A percentile compares a stretch with the other conserved stretches of the same genome.
Conservation (phyloP, 2,113 vertebrate species). For the Manacus vitellinus region DNA sequence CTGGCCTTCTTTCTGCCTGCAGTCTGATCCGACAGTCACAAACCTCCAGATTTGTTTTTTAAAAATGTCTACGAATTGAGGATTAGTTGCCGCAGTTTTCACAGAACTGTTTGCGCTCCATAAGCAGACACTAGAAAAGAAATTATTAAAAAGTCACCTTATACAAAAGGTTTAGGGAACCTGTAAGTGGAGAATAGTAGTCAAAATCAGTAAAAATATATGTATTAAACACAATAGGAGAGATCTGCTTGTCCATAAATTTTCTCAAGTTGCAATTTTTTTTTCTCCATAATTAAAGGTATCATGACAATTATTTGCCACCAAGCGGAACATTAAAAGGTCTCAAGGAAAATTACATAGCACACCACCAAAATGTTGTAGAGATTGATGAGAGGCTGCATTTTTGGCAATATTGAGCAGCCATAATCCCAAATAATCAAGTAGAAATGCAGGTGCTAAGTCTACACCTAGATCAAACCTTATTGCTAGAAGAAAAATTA, state of each 20-base stretch:
- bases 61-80: background rate
- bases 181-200: background rate
- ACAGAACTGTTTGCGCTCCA: background rate
- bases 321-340: background rate
- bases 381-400: background rate
- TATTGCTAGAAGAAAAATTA: background rate
- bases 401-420: background rate
- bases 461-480: background rate
- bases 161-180: background rate
- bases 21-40: background rate
- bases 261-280: background rate
- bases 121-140: background rate
- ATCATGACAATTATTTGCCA: background rate
- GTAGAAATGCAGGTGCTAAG: background rate
- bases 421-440: background rate
- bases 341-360: background rate
- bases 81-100: background rate
- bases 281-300: background rate
- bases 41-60: background rate
- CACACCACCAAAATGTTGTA: background rate
- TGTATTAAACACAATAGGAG: background rate
- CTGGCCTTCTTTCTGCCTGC: background rate
- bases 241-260: background rate
- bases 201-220: background rate
- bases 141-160: background rate